Evolutionary conservation across 2,888 invertebrate genomes (phyloP), one percentile per base, ranked within the genome.

Genomic region (Drosophila nigritarsus): DNA sequence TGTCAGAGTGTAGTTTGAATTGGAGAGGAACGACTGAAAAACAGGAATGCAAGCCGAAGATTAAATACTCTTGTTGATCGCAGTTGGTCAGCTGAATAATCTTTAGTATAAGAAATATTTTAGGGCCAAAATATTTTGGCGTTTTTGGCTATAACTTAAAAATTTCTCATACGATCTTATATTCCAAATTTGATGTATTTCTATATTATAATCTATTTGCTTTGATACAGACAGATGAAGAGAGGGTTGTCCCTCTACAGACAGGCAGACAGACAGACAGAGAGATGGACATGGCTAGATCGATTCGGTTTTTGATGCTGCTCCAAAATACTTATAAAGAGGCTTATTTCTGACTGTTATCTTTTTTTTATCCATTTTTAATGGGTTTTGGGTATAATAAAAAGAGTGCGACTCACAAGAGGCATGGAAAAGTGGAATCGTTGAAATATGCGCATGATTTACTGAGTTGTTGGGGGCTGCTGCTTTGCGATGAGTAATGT

Each of bases 401-500:
- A 49, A 51, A 18, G 4, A 50, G 8, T 40, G 40, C 0, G 15
- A 53, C 48, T 54, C 24, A 70, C 30, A 45, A 20, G 68, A 32
- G 73, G 20, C 45, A 51, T 38, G 27, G 61, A 59, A 30, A 27
- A 29, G n/a, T 40, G 20, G 45, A 55, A 18, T 72, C 73, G 55
- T 68, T 83, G n/a, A 36, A 90, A 87, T 83, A 87, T 85, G 90
- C 65, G 80, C 89, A 85, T 90, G 71, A 89, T 83, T 90, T 87
- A 63, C 63, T 59, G 54, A 81, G 54, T 63, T 81, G 61, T 59
- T 73, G 66, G 54, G 64, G 64, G 48, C 51, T 13, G 24, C 18
- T 24, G 24, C 18, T 34, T 24, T 11, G 6, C 36, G 18, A 27
- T 18, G 54, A 27, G 3, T 34, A 36, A 42, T 42, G 73, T 58